Conservation (phyloP, 2,113 vertebrate genomes). For the Spilogale gracilis region DNA sequence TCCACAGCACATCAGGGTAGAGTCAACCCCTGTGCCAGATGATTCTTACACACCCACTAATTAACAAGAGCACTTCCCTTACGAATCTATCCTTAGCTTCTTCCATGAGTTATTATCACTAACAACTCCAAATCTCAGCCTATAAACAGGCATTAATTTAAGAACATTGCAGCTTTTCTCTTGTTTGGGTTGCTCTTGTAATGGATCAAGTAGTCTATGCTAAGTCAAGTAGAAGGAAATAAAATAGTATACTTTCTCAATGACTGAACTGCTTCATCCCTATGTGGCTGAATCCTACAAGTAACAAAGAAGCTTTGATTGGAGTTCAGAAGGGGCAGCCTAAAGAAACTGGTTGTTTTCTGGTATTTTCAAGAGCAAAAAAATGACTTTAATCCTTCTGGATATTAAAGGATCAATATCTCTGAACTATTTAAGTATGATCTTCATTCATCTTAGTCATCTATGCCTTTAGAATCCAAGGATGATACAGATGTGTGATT, state of each 20-base stretch:
- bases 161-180: background rate
- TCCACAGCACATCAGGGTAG: background rate
- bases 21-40: background rate
- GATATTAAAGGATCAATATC: background rate
- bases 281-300: background rate
- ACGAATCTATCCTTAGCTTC: background rate
- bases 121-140: background rate
- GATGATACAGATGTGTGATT: background rate
- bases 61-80: background rate
- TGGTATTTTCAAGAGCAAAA: constrained; percentile 23
- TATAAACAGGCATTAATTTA: constrained; percentile 21
- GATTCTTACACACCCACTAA: background rate
- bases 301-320: constrained; percentile 2
- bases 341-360: constrained; percentile 6
- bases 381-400: background rate
- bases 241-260: background rate
- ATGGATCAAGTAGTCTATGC: background rate
- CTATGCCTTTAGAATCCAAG: background rate
- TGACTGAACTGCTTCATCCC: background rate
- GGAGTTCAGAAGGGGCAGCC: constrained; percentile 5
- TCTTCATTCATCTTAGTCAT: constrained; percentile 3
- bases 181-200: background rate
- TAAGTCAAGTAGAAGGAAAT: background rate
- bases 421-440: constrained; percentile 31
- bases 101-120: background rate